phyloP scores from a whole-genome alignment of 2,797 vertebrate genomes.

The Pseudopleuronectes americanus region DNA sequence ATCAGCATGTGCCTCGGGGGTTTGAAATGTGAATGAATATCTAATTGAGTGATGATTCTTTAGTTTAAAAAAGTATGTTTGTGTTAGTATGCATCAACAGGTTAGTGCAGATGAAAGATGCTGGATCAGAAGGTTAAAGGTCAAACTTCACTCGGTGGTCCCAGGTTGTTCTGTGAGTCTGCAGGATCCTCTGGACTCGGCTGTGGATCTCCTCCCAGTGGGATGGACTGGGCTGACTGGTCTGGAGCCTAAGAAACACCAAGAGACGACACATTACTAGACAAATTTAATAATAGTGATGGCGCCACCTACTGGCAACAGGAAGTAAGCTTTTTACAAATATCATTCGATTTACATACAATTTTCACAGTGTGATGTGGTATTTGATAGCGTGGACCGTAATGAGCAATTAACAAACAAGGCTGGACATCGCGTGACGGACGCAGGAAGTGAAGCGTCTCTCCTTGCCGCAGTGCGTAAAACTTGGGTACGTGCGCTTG shows the following conservation, averaged over 20 bases:
- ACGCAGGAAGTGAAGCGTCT: too few relatives aligned
- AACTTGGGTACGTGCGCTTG: too few relatives aligned
- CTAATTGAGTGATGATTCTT: conserved; percentile 18
- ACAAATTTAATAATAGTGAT: too few relatives aligned
- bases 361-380: too few relatives aligned
- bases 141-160: conserved; percentile 64
- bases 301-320: too few relatives aligned
- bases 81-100: background rate
- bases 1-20: background rate
- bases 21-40: conserved; percentile 33
- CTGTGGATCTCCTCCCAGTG: conserved; percentile 93
- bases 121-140: conserved; percentile 12
- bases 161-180: conserved; percentile 85
- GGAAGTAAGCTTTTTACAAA: too few relatives aligned
- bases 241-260: conserved; percentile 82
- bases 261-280: background rate
- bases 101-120: too few relatives aligned
- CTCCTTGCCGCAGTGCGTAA: too few relatives aligned
- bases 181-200: conserved; percentile 91
- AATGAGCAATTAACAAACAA: too few relatives aligned
- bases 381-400: too few relatives aligned
- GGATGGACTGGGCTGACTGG: conserved; percentile 82
- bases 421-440: too few relatives aligned
- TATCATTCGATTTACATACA: too few relatives aligned
- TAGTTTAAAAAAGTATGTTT: conserved; percentile 11